phyloP scores from a whole-genome alignment of 2,888 invertebrate species.

The Eupithecia vulgata region DNA sequence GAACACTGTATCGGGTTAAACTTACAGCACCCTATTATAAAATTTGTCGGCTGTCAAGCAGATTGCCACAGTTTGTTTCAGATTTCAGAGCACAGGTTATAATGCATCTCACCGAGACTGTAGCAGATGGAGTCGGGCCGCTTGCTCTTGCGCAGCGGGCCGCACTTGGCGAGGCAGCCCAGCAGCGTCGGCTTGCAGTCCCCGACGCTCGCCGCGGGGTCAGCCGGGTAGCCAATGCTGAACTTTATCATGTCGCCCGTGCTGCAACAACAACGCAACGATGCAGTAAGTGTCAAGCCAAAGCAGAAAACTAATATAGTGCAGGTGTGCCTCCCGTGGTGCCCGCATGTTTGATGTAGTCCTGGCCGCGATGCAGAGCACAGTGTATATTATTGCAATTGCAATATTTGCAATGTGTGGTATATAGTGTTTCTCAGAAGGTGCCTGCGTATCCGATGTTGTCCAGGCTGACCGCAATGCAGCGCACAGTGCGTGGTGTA shows the following conservation, averaged over 20 bases:
- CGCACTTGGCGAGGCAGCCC: slow-evolving; percentile 87
- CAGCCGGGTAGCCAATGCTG: slow-evolving; percentile 81
- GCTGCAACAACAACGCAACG: slow-evolving; percentile 50
- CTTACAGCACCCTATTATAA: too few species aligned
- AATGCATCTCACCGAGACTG: slow-evolving; percentile 69
- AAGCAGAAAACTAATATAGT: too few species aligned
- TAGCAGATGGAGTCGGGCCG: slow-evolving; percentile 84
- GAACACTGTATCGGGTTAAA: neutral
- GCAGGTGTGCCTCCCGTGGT: too few species aligned
- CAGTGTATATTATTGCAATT: neutral
- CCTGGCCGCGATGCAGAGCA: neutral
- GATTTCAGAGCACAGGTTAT: too few species aligned
- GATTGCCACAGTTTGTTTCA: too few species aligned
- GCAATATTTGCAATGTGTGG: too few species aligned
- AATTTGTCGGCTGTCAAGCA: too few species aligned
- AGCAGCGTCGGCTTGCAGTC: slow-evolving; percentile 83
- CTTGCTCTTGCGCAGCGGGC: slow-evolving; percentile 79
- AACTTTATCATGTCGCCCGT: slow-evolving; percentile 84
- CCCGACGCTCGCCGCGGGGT: slow-evolving; percentile 78
- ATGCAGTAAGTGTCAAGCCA: neutral
- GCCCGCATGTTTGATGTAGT: too few species aligned
- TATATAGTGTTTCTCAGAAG: slow-evolving; percentile 81
- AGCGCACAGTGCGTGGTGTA: neutral
- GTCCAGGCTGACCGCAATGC: neutral
- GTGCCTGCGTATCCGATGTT: slow-evolving; percentile 93